Evolutionary conservation across 2,113 vertebrate species (phyloP).

Genomic region (Gambusia affinis): DNA sequence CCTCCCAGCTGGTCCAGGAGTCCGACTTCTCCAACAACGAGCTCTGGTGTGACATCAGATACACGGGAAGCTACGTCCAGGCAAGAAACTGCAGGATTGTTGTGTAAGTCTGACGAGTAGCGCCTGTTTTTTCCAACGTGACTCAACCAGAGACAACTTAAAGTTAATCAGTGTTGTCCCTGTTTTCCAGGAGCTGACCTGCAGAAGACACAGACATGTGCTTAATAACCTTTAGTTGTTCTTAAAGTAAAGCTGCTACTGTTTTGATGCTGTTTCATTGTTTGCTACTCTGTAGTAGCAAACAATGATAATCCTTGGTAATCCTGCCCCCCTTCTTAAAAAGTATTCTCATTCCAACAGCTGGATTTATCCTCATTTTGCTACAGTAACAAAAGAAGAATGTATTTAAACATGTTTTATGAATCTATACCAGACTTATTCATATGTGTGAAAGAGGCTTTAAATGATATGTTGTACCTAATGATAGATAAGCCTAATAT

Average conservation of each 20-base stretch:
- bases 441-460: background rate
- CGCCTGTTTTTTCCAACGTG: background rate
- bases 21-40: slow-evolving; percentile 83
- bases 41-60: slow-evolving; percentile 79
- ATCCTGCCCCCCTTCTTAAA: too few species aligned
- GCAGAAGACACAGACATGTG: slow-evolving; percentile 13
- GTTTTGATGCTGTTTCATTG: slow-evolving; percentile 6
- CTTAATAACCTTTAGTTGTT: slow-evolving; percentile 12
- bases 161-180: background rate
- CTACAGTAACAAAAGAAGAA: background rate
- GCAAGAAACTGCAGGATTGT: slow-evolving; percentile 80
- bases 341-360: too few species aligned
- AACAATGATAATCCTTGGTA: too few species aligned
- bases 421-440: background rate
- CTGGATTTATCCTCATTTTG: background rate
- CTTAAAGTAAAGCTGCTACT: slow-evolving; percentile 8
- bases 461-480: background rate
- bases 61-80: slow-evolving; percentile 79
- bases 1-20: slow-evolving; percentile 79
- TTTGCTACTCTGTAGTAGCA: background rate
- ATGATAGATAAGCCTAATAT: background rate
- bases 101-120: slow-evolving; percentile 51
- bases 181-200: slow-evolving; percentile 69
- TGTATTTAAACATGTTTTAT: background rate
- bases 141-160: background rate